Evolutionary conservation across 2,888 invertebrate species (phyloP).

Genomic region (Rhyacophila evoluta): DNA sequence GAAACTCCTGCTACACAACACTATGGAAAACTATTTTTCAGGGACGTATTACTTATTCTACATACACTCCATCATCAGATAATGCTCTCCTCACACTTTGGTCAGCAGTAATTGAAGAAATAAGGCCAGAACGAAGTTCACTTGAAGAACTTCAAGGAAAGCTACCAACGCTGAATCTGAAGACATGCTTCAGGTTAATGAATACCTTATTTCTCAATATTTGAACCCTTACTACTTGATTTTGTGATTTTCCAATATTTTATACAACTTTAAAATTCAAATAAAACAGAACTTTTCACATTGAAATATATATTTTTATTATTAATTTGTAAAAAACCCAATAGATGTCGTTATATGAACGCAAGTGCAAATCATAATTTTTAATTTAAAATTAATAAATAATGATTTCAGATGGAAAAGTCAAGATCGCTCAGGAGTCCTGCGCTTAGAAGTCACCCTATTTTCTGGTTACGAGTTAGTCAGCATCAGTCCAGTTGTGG

Average conservation of each 20-base stretch:
- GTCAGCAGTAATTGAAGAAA: conserved; percentile 75
- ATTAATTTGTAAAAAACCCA: too few relatives aligned
- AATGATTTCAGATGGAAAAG: conserved; percentile 71
- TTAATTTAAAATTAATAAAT: conserved; percentile 50
- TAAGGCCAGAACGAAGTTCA: conserved; percentile 73
- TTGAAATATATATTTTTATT: too few relatives aligned
- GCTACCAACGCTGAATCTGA: conserved; percentile 73
- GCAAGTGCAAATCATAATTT: background rate
- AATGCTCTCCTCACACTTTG: conserved; percentile 73
- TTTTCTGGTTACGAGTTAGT: conserved; percentile 76
- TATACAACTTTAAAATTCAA: too few relatives aligned
- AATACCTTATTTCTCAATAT: too few relatives aligned
- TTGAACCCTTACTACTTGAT: too few relatives aligned
- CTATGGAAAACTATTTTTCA: conserved; percentile 57
- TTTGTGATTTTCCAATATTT: too few relatives aligned
- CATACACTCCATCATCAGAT: conserved; percentile 71
- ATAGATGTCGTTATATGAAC: background rate
- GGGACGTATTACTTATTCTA: conserved; percentile 75
- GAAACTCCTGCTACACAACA: too few relatives aligned
- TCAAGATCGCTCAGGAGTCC: conserved; percentile 71
- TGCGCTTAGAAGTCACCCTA: conserved; percentile 72
- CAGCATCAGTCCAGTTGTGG: conserved; percentile 68
- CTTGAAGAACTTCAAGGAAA: conserved; percentile 76
- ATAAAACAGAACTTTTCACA: too few relatives aligned
- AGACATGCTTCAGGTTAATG: conserved; percentile 72